Percentiles rank a stretch among this genome's conserved stretches.
Conservation (phyloP, 2,113 vertebrate genomes). For the Smithornis capensis region DNA sequence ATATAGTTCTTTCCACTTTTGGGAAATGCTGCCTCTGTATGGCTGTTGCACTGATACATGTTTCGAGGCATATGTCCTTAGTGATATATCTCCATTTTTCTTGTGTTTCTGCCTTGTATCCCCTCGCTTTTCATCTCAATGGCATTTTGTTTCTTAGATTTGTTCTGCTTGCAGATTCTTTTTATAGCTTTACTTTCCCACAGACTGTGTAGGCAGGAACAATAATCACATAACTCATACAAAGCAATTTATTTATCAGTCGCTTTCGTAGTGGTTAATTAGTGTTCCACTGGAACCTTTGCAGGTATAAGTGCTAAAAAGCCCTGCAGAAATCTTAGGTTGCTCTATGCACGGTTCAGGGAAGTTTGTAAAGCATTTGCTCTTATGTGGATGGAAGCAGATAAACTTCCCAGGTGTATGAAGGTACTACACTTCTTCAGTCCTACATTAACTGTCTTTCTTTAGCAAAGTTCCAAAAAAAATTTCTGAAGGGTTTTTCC, state of each 20-base stretch:
- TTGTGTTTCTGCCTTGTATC: not conserved
- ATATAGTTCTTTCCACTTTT: not conserved
- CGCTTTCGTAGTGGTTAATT: not conserved
- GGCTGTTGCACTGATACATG: not conserved
- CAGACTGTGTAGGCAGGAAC: not conserved
- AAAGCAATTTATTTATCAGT: not conserved
- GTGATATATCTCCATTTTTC: not conserved
- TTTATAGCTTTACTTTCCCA: not conserved
- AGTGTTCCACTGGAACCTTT: not conserved
- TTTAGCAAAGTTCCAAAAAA: not conserved
- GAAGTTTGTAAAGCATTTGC: not conserved
- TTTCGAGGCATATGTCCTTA: not conserved
- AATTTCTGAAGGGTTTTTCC: not conserved
- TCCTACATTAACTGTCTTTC: not conserved
- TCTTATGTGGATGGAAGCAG: not conserved
- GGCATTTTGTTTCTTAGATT: not conserved
- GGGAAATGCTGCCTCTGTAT: not conserved
- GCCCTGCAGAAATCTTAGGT: not conserved
- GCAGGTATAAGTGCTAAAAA: not conserved
- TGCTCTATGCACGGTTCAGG: not conserved
- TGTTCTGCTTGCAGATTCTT: not conserved
- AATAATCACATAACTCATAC: not conserved
- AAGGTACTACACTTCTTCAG: not conserved
- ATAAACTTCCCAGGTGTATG: not conserved
- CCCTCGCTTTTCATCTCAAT: not conserved